Conservation (phyloP, 2,113 vertebrate genomes). For the Ctenodactylus gundi region DNA sequence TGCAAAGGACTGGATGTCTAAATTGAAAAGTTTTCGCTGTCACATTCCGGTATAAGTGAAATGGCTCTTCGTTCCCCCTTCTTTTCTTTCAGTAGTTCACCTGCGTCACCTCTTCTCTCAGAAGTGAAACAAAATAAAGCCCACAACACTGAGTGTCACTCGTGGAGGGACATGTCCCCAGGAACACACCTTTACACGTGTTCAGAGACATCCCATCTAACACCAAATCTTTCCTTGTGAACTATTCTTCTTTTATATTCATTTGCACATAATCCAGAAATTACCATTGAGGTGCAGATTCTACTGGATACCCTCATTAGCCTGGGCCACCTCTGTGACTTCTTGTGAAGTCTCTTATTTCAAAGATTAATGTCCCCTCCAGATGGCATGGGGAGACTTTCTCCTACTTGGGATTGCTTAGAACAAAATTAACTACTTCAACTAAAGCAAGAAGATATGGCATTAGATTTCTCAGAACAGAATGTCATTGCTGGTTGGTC, state of each 20-base stretch:
- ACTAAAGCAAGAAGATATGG: background rate
- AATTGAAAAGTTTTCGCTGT: constrained; percentile 64
- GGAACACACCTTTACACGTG: background rate
- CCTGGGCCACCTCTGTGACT: background rate
- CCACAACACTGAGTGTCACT: background rate
- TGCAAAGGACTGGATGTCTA: constrained; percentile 32
- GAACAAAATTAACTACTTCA: constrained; percentile 49
- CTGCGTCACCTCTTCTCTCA: constrained; percentile 21
- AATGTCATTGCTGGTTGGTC: background rate
- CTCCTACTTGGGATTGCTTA: background rate
- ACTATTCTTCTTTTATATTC: background rate
- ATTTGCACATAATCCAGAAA: background rate
- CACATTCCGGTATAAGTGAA: constrained; percentile 1
- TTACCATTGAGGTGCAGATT: background rate
- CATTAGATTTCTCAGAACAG: background rate
- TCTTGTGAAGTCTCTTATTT: background rate
- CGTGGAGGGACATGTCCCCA: background rate
- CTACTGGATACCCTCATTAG: background rate
- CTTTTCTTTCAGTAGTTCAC: background rate
- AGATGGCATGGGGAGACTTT: background rate
- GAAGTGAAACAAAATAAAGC: constrained; percentile 50
- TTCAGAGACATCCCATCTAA: background rate
- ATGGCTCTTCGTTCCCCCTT: background rate
- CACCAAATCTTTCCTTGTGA: background rate
- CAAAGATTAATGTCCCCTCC: background rate